These are phyloP conservation scores for Acheta domesticus DNA, from an alignment of 2,888 invertebrate genomes.

Conservation along the genomic window DNA sequence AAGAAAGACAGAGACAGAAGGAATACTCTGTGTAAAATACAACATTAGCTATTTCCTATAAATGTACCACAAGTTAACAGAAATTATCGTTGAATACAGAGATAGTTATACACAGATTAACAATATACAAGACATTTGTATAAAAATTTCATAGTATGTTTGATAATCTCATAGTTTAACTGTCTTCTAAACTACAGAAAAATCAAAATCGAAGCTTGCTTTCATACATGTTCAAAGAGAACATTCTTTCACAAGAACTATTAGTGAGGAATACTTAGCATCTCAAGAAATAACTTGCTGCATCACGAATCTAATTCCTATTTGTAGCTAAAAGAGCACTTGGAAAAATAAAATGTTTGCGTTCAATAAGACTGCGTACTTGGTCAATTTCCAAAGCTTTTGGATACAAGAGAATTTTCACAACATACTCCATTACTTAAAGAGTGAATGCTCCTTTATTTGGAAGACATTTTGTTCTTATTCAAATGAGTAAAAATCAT, in stretches of 20 bases:
- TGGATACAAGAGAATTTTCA: constrained; percentile 19
- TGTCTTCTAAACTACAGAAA: neutral
- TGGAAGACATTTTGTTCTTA: constrained; percentile 51
- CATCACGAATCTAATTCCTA: neutral
- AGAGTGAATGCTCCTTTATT: constrained; percentile 43
- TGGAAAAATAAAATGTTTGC: neutral
- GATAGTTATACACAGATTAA: neutral
- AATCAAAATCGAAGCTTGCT: neutral
- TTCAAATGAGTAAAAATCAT: constrained; percentile 50
- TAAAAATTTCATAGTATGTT: neutral
- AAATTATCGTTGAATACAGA: neutral
- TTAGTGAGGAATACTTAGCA: neutral
- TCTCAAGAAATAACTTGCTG: neutral
- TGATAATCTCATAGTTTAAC: neutral
- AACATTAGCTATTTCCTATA: neutral
- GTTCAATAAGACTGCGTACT: neutral
- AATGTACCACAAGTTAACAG: neutral
- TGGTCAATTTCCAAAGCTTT: neutral
- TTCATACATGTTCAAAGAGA: neutral
- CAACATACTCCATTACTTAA: constrained; percentile 19
- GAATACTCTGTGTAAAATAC: neutral
- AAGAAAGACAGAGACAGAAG: neutral
- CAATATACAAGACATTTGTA: neutral
- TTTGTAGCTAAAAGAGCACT: neutral
- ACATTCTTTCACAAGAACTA: neutral